Evolutionary conservation across 1,140 invertebrate species (phyloP), one percentile per base, ranked within the genome.

Genomic region (Oscheius sp.): DNA sequence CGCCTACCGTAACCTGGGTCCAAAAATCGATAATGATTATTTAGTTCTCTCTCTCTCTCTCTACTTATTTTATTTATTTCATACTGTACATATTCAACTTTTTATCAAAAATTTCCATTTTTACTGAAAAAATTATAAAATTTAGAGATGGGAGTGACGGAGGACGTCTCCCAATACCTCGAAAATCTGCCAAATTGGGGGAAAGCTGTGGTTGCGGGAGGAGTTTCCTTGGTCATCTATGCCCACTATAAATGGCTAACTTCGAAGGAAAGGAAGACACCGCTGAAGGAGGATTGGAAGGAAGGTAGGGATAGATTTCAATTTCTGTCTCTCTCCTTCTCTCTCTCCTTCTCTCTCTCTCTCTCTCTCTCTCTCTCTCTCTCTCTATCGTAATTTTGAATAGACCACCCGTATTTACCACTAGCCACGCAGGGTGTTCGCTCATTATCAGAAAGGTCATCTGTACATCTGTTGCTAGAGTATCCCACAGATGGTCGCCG

Each of bases 171-270:
- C 52, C 34, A 61, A 46, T 62, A 49, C 35, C 32, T 74, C 23
- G 75, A 76, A 38, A 63, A 42, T 2, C 35, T 76, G 10, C 75
- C 75, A 1, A 58, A 34, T 38, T 76, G 75, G 75, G 75, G 75
- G 3, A 76, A 76, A 32, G 71, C 75, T 1, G 58, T 64, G 1
- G 68, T 63, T 1, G 75, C 67, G n/a, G 75, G 75, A 15, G 75
- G 75, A 13, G 45, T 58, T 0, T 63, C 64, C 7, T 45, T 76
- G 13, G 59, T 35, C 28, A 29, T 76, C 26, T 76, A 76, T 29
- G 29, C 66, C 35, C 75, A 75, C 13, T 76, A 75, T 28, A 46
- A 46, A 34, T 76, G 76, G 46, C 31, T 68, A 28, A 23, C 45
- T 1, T 46, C 34, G 4, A 36, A 20, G n/a, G 18, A 28, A 13